Percentiles rank a stretch among this genome's conserved stretches.
Conservation (phyloP, 2,797 vertebrate genomes). For the Notamacropus eugenii region DNA sequence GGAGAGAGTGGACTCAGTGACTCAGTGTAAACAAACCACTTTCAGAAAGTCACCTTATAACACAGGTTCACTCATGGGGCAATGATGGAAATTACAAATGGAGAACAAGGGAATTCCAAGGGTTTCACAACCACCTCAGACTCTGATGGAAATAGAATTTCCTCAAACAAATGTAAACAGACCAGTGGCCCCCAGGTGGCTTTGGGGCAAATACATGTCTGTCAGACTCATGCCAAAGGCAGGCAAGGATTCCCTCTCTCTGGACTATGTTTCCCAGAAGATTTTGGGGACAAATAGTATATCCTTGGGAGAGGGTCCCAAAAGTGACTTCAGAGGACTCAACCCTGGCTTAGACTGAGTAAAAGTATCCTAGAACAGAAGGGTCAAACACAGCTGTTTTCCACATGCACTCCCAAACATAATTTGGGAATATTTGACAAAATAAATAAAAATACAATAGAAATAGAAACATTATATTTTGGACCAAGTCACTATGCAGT, state of each 20-base stretch:
- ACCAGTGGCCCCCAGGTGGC: not conserved
- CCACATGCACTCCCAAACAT: not conserved
- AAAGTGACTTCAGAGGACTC: not conserved
- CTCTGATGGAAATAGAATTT: conserved; percentile 17
- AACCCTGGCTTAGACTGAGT: not conserved
- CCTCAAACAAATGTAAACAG: not conserved
- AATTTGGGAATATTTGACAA: not conserved
- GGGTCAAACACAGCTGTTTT: not conserved
- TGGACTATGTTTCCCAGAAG: not conserved
- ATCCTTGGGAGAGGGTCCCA: not conserved
- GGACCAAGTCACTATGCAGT: not conserved
- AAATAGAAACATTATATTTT: not conserved
- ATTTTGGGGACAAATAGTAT: not conserved
- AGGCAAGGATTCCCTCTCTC: not conserved
- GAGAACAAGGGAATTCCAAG: not conserved
- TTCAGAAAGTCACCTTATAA: not conserved
- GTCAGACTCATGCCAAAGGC: not conserved
- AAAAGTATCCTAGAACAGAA: not conserved
- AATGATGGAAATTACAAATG: not conserved
- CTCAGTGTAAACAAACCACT: not conserved
- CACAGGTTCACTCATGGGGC: not conserved
- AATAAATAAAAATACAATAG: not conserved
- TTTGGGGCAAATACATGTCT: not conserved
- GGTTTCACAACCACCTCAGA: not conserved
- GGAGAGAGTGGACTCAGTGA: not conserved